Evolutionary conservation across 2,113 vertebrate genomes (phyloP), one percentile per base, ranked within the genome.

Genomic region (Microtus ochrogaster): DNA sequence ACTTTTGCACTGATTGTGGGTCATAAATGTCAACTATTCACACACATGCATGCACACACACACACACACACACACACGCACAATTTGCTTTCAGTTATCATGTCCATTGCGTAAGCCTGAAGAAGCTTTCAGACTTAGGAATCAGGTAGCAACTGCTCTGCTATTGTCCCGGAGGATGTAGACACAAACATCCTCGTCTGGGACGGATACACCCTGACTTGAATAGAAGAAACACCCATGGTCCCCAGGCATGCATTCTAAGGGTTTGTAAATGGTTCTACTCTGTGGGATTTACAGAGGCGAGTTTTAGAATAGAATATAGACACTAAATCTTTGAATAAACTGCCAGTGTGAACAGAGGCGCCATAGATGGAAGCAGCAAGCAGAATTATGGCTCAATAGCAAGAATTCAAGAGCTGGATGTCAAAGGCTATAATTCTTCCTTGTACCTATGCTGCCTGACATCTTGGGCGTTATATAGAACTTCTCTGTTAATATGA

Each of bases 51-150:
- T 52, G 13, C 14, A 82, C 24, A 68, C 44, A 33, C 55, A 21
- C 55, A 58, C 55, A 7, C 55, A 2, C 55, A 21, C 17, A 0
- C 55, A 6, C 16, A 1, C 17, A 1, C 17, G 1, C 17, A 58
- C 55, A 58, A 58, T 58, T 26, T n/a, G 12, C 63, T 84, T 66
- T 76, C 41, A 61, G 8, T 65, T 74, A 79, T 66, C 83, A 55
- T n/a, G 4, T 9, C 30, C 47, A 55, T 65, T 90, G 47, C 14
- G 39, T 17, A 55, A 92, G 63, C 61, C 0, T 4, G 19, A 91
- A 81, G 87, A 85, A 81, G 41, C 14, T 6, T 41, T 10, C 83
- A 90, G 16, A 41, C 78, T 58, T 78, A 44, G 16, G 74, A 74
- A 13, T 89, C 49, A 39, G 19, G 52, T 39, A 76, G 65, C 21